Conservation (phyloP, 1,140 invertebrate species). For the Solenopsis invicta region DNA sequence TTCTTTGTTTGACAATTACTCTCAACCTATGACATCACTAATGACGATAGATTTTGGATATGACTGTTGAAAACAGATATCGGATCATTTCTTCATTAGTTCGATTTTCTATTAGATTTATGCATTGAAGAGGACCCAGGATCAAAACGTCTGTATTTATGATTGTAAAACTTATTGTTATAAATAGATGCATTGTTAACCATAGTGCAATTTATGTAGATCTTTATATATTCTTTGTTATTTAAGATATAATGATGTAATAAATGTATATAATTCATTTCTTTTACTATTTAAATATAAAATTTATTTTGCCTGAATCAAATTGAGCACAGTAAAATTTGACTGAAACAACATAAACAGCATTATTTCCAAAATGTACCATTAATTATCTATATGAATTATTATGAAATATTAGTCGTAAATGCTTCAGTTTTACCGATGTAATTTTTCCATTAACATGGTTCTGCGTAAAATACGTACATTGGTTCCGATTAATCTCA, state of each 20-base stretch:
- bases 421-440: background rate
- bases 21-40: too few relatives aligned
- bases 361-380: background rate
- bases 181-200: too few relatives aligned
- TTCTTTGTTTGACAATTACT: too few relatives aligned
- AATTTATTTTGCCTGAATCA: background rate
- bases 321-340: constrained; percentile 12
- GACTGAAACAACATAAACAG: background rate
- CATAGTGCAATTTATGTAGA: too few relatives aligned
- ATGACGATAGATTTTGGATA: too few relatives aligned
- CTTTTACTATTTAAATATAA: background rate
- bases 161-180: too few relatives aligned
- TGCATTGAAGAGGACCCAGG: too few relatives aligned
- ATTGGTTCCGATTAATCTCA: constrained; percentile 33
- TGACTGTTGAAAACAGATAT: too few relatives aligned
- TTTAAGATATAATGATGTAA: background rate
- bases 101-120: too few relatives aligned
- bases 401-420: background rate
- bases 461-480: constrained; percentile 5
- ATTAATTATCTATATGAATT: constrained; percentile 31
- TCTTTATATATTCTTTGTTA: too few relatives aligned
- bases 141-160: too few relatives aligned
- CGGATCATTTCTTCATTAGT: too few relatives aligned
- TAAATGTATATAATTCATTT: background rate
- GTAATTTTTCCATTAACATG: constrained; percentile 59